Conservation (phyloP, 1,140 invertebrate species). For the Solen grandis region DNA sequence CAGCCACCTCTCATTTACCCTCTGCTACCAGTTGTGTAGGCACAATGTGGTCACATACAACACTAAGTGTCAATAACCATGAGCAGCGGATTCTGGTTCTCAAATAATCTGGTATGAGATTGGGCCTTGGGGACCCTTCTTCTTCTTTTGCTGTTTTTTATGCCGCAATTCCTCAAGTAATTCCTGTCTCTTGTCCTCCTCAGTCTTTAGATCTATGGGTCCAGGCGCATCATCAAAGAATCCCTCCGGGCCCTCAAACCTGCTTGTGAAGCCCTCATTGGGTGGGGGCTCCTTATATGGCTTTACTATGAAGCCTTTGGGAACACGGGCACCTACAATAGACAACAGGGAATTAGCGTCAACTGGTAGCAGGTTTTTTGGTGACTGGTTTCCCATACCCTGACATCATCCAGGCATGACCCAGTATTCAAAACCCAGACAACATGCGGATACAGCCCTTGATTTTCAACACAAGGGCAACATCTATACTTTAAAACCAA, state of each 20-base stretch:
- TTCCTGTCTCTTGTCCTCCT: neutral
- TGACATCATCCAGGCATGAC: too few species aligned
- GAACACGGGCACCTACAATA: constrained; percentile 42
- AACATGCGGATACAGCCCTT: neutral
- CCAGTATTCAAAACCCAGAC: too few species aligned
- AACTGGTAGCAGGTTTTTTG: neutral
- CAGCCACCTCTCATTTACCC: too few species aligned
- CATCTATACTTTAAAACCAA: too few species aligned
- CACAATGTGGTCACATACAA: too few species aligned
- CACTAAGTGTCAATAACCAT: too few species aligned
- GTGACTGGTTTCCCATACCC: neutral
- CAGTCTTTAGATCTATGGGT: neutral
- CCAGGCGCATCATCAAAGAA: constrained; percentile 35
- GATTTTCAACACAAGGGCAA: too few species aligned
- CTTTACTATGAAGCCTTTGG: constrained; percentile 26
- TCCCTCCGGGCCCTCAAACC: constrained; percentile 34
- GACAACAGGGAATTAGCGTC: neutral
- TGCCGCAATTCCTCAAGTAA: neutral
- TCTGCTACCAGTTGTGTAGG: too few species aligned
- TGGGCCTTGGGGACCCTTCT: neutral
- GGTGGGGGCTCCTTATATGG: constrained; percentile 39
- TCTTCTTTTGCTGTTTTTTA: neutral
- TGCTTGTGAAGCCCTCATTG: constrained; percentile 32
- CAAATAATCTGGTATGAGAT: too few species aligned
- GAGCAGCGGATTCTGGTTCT: too few species aligned